phyloP scores from a whole-genome alignment of 2,113 vertebrate species.

The Notothenia coriiceps region DNA sequence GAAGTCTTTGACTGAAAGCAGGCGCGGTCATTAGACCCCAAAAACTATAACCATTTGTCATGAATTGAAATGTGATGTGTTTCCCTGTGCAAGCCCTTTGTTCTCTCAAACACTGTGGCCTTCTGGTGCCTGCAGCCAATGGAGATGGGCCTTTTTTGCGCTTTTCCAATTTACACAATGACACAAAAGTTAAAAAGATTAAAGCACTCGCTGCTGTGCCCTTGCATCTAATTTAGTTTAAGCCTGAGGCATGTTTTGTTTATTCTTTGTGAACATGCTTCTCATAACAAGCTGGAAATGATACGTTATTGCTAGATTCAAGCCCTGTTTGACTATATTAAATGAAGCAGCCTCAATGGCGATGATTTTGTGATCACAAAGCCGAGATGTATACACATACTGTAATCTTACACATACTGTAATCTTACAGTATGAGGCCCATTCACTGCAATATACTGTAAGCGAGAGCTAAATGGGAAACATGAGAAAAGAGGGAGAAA shows the following conservation, averaged over 20 bases:
- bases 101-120: constrained; percentile 47
- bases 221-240: constrained; percentile 51
- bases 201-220: constrained; percentile 10
- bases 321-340: constrained; percentile 25
- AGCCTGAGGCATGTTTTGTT: constrained; percentile 26
- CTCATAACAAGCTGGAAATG: constrained; percentile 25
- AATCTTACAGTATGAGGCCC: constrained; percentile 26
- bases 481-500: constrained; percentile 26
- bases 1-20: constrained; percentile 71
- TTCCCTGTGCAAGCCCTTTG: constrained; percentile 42
- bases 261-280: constrained; percentile 1
- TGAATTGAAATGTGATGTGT: constrained; percentile 36
- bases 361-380: constrained; percentile 19
- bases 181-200: constrained; percentile 29
- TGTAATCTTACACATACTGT: constrained; percentile 36
- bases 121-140: constrained; percentile 52
- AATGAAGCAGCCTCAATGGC: constrained; percentile 28
- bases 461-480: constrained; percentile 47
- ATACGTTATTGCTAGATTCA: constrained; percentile 24
- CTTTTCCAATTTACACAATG: constrained; percentile 42
- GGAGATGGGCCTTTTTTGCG: constrained; percentile 40
- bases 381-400: constrained; percentile 43
- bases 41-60: constrained; percentile 57
- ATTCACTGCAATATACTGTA: constrained; percentile 31
- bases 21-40: constrained; percentile 69